phyloP scores from a whole-genome alignment of 2,113 vertebrate species.

The Amazona vittata region DNA sequence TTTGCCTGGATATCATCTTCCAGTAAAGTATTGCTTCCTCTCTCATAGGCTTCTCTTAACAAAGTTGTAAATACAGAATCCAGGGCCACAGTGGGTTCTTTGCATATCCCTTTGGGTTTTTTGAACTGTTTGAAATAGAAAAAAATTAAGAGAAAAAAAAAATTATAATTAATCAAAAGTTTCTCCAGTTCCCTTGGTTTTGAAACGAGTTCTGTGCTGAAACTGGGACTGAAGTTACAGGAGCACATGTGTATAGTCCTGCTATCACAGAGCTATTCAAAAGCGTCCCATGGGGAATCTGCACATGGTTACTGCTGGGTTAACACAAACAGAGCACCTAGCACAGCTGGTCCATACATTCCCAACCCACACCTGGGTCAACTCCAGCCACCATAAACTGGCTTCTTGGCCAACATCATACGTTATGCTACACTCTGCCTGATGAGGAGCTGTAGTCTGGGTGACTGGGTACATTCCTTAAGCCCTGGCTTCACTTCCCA shows the following conservation, averaged over 20 bases:
- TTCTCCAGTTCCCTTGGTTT: neutral
- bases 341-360: neutral
- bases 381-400: neutral
- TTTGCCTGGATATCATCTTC: conserved; percentile 41
- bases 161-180: neutral
- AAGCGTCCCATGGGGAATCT: neutral
- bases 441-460: neutral
- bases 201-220: neutral
- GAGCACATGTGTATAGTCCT: neutral
- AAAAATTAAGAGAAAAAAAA: neutral
- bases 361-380: neutral
- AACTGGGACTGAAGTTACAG: rapidly evolving
- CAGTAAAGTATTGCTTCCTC: conserved; percentile 26
- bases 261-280: neutral
- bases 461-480: neutral
- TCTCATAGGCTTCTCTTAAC: conserved; percentile 78
- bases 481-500: neutral
- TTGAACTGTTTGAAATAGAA: conserved; percentile 69
- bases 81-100: neutral
- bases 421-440: neutral
- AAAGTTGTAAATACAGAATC: conserved; percentile 65
- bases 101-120: neutral
- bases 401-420: neutral
- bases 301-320: neutral
- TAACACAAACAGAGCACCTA: neutral